phyloP scores from a whole-genome alignment of 2,113 vertebrate genomes.

The Mystacornis crossleyi region DNA sequence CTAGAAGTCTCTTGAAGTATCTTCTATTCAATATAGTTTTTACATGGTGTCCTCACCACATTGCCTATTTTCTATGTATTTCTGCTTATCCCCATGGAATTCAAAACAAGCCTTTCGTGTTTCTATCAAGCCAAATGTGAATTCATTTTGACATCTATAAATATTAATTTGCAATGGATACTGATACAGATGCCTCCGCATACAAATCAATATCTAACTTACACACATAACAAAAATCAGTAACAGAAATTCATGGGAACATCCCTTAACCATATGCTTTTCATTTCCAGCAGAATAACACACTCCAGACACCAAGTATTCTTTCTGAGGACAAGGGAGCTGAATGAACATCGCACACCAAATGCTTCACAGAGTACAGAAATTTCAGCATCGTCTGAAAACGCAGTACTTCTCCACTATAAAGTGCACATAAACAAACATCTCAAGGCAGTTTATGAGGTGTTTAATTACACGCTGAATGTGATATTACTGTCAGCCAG shows the following conservation, averaged over 20 bases:
- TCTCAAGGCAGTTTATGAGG: constrained; percentile 54
- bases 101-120: background rate
- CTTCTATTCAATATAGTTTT: background rate
- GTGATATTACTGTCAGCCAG: constrained; percentile 11
- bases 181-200: background rate
- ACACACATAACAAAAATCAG: background rate
- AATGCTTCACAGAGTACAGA: background rate
- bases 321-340: background rate
- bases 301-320: background rate
- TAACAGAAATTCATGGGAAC: background rate
- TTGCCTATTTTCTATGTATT: background rate
- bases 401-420: background rate
- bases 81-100: background rate
- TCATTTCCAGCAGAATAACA: background rate
- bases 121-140: background rate
- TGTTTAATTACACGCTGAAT: constrained; percentile 44
- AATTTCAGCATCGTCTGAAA: background rate
- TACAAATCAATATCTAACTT: background rate
- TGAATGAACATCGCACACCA: background rate
- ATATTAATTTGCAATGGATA: background rate
- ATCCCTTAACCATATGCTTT: background rate
- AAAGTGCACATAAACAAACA: constrained; percentile 25
- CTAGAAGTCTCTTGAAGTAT: background rate
- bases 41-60: background rate
- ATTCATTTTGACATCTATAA: background rate